Evolutionary conservation across 37 sponge, comb jelly and placozoan genomes (phyloP), one percentile per base, ranked within the genome.

Genomic region (Mnemiopsis leidyi): DNA sequence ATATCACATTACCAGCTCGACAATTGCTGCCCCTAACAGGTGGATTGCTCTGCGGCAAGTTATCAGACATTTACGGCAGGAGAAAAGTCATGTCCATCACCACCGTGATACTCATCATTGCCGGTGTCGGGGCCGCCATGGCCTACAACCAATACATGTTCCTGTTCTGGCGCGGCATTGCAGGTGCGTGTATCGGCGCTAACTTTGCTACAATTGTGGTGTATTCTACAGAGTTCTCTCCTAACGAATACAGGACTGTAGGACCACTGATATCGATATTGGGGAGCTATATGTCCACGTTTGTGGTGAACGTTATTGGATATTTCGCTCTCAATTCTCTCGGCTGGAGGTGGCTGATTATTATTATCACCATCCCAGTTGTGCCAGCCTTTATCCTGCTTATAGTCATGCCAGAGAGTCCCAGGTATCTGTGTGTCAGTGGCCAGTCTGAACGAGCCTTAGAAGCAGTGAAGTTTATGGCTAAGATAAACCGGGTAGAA

Each of bases 261-360:
- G 82, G 82, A 31, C 82, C 82, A 23, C 37, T 79, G 3, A 79
- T 79, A 5, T 20, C 82, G 16, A 79, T 79, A 21, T 36, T 79
- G 82, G 82, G 82, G 18, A 36, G 37, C 82, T 79, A 79, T 38
- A 36, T 79, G 37, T 79, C 82, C 18, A 31, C 35, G 82, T 79
- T 79, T 26, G 35, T 34, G 13, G 82, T 79, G 3, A 79, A 31
- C 37, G 3, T 79, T 79, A 23, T 23, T 5, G 82, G 36, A 79
- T 32, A 36, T 31, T 23, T 79, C 13, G 23, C 26, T 30, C 73
- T 71, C 37, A 36, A 79, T 36, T 79, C 37, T 7, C 23, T 34
- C 23, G 82, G 82, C 23, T 79, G 82, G 82, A 79, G 82, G 35
- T 79, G 82, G 82, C 23, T 79, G 7, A 79, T 79, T 36, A 79